Conservation (phyloP, 2,888 invertebrate species). For the Diaprepes abbreviatus region DNA sequence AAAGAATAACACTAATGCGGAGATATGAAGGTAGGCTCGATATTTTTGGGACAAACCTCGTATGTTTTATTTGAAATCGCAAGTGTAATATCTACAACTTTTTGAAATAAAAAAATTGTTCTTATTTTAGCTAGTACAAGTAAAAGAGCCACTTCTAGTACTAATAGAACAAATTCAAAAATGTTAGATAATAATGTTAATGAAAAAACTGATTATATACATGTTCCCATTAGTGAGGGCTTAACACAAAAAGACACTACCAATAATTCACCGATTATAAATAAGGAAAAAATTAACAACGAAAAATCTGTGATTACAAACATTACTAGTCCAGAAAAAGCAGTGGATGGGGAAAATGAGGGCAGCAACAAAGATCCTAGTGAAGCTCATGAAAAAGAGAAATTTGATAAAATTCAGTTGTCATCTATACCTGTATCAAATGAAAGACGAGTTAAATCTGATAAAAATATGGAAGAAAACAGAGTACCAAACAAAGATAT, state of each 20-base stretch:
- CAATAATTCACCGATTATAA: neutral
- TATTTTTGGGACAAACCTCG: too few species aligned
- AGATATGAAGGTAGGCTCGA: too few species aligned
- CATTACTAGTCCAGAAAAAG: neutral
- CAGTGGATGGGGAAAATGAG: neutral
- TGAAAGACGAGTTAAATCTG: neutral
- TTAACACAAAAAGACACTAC: neutral
- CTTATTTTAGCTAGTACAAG: neutral
- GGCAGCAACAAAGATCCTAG: too few species aligned
- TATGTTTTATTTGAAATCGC: too few species aligned
- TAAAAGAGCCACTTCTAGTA: neutral
- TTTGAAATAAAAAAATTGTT: neutral
- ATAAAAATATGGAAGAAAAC: neutral
- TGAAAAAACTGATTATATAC: neutral
- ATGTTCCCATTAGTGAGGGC: neutral
- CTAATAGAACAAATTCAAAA: neutral
- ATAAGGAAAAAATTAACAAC: neutral
- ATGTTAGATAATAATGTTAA: neutral
- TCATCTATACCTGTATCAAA: neutral
- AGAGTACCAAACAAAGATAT: neutral
- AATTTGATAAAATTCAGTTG: neutral
- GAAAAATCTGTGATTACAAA: neutral
- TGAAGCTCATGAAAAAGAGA: constrained; percentile 8
- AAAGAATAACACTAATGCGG: too few species aligned
- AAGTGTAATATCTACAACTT: neutral